Conservation (phyloP, 2,113 vertebrate genomes). For the Tympanuchus pallidicinctus region DNA sequence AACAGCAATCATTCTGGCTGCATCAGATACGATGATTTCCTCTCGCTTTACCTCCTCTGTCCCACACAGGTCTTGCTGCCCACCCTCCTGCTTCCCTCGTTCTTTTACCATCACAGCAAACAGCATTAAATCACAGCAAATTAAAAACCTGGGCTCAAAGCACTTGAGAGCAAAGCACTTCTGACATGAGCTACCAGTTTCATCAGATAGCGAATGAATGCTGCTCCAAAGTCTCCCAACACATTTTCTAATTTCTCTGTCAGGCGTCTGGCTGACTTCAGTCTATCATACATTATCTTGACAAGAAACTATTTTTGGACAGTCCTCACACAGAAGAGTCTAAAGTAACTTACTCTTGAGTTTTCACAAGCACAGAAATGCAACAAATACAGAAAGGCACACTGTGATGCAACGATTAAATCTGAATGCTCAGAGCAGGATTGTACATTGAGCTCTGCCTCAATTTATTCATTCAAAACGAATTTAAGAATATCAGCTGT, state of each 20-base stretch:
- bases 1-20: background rate
- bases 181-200: slow-evolving; percentile 35
- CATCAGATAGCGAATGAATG: slow-evolving; percentile 5
- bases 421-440: background rate
- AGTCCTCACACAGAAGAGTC: background rate
- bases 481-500: background rate
- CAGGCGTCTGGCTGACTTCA: slow-evolving; percentile 11
- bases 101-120: background rate
- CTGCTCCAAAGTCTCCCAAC: background rate
- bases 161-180: slow-evolving; percentile 47
- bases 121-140: slow-evolving; percentile 3
- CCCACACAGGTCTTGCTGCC: background rate
- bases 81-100: background rate
- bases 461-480: background rate
- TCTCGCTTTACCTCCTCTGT: background rate
- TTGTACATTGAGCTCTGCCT: background rate
- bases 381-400: background rate
- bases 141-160: slow-evolving; percentile 47
- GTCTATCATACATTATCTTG: slow-evolving; percentile 24
- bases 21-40: background rate
- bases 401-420: background rate
- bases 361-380: background rate
- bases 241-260: slow-evolving; percentile 27
- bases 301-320: slow-evolving; percentile 1
- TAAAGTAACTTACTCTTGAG: background rate